Evolutionary conservation across 2,888 invertebrate genomes (phyloP).

Genomic region (Caenorhabditis sp.): DNA sequence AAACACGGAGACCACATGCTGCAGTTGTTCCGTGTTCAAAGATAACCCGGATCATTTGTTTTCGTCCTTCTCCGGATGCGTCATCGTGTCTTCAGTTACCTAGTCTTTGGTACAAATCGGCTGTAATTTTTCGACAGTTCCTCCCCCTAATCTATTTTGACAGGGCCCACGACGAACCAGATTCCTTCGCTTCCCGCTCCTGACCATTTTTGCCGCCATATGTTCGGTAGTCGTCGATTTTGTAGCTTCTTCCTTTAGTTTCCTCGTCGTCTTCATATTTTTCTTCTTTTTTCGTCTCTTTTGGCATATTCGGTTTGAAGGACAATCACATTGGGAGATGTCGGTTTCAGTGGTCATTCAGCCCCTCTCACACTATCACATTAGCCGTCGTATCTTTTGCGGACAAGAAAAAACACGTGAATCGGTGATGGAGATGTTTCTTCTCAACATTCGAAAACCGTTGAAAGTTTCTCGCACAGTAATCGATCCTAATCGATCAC

Average conservation of each 20-base stretch:
- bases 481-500: neutral
- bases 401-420: slow-evolving; percentile 14
- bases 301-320: too few relatives aligned
- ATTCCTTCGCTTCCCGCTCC: neutral
- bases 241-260: neutral
- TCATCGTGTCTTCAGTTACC: neutral
- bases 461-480: neutral
- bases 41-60: slow-evolving; percentile 7
- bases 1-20: neutral
- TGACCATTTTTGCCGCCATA: too few relatives aligned
- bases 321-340: slow-evolving; percentile 4
- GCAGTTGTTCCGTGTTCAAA: slow-evolving; percentile 9
- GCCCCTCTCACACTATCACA: slow-evolving; percentile 1
- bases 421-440: slow-evolving; percentile 9
- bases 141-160: slow-evolving; percentile 21
- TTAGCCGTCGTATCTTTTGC: slow-evolving; percentile 1
- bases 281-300: neutral
- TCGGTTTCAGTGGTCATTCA: slow-evolving; percentile 11
- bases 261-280: neutral
- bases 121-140: slow-evolving; percentile 6
- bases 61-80: slow-evolving; percentile 2
- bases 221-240: neutral
- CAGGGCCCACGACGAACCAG: slow-evolving; percentile 8
- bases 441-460: slow-evolving; percentile 6
- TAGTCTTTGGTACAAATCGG: neutral